Evolutionary conservation across 2,888 invertebrate species (phyloP).

Genomic region (Pelosia muscerda): DNA sequence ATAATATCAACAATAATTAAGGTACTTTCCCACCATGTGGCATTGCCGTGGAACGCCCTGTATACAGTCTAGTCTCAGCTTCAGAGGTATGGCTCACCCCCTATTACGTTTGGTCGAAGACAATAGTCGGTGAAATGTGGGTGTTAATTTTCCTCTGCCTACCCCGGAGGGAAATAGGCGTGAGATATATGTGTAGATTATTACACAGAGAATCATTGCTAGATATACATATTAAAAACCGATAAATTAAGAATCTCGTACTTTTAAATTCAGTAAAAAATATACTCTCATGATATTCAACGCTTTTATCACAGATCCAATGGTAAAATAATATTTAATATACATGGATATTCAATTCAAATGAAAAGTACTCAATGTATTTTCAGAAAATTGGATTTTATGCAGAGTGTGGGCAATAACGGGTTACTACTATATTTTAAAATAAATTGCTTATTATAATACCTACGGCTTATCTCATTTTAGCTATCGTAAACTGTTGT

Average conservation of each 20-base stretch:
- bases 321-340: slow-evolving; percentile 33
- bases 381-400: slow-evolving; percentile 57
- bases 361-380: slow-evolving; percentile 51
- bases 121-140: no score
- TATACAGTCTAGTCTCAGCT: no score
- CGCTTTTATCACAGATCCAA: background rate
- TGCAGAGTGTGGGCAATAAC: slow-evolving; percentile 54
- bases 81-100: no score
- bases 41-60: no score
- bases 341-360: slow-evolving; percentile 41
- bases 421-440: slow-evolving; percentile 63
- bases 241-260: background rate
- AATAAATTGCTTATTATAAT: slow-evolving; percentile 67
- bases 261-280: background rate
- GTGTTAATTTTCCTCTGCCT: no score
- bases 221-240: background rate
- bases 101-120: no score
- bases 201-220: background rate
- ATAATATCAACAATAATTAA: no score
- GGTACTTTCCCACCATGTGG: no score
- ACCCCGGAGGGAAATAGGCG: no score
- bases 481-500: slow-evolving; percentile 61
- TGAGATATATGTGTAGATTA: no score
- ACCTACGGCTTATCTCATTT: slow-evolving; percentile 62
- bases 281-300: background rate